These are phyloP conservation scores for Gopherus flavomarginatus DNA, from an alignment of 2,113 vertebrate genomes.

Conservation along the genomic window DNA sequence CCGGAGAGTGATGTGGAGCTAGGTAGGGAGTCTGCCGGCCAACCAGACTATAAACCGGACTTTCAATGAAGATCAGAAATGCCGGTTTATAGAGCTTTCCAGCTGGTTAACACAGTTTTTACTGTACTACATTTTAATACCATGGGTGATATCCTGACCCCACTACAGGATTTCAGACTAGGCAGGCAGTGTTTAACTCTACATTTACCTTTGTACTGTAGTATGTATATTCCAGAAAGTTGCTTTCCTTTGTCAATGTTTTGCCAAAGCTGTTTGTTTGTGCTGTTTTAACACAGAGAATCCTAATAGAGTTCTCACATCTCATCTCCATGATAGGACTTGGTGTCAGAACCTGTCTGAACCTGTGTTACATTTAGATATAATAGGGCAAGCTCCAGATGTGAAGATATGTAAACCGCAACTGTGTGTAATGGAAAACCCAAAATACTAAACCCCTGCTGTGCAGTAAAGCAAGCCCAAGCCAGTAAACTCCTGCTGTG, in stretches of 20 bases:
- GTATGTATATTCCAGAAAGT: background rate
- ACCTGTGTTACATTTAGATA: background rate
- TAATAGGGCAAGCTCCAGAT: background rate
- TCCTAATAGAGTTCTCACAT: background rate
- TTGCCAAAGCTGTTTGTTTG: background rate
- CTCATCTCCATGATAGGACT: background rate
- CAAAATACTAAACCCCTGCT: background rate
- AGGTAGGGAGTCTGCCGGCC: too few species aligned
- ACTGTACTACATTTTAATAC: background rate
- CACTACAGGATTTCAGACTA: background rate
- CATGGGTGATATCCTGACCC: background rate
- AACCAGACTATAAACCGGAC: too few species aligned
- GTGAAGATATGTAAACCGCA: background rate
- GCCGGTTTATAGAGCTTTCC: too few species aligned
- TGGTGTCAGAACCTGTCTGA: background rate
- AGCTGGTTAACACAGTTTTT: too few species aligned
- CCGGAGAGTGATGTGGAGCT: too few species aligned
- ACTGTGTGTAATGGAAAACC: background rate
- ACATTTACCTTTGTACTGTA: background rate
- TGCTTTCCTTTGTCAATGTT: fast-evolving
- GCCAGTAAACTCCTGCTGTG: background rate
- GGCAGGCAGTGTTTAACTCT: background rate
- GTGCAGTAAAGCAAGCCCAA: background rate
- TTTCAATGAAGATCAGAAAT: too few species aligned
- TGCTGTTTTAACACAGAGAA: background rate